Evolutionary conservation across 2,797 vertebrate genomes (phyloP).

Genomic region (Enteromius thamalakanensis): DNA sequence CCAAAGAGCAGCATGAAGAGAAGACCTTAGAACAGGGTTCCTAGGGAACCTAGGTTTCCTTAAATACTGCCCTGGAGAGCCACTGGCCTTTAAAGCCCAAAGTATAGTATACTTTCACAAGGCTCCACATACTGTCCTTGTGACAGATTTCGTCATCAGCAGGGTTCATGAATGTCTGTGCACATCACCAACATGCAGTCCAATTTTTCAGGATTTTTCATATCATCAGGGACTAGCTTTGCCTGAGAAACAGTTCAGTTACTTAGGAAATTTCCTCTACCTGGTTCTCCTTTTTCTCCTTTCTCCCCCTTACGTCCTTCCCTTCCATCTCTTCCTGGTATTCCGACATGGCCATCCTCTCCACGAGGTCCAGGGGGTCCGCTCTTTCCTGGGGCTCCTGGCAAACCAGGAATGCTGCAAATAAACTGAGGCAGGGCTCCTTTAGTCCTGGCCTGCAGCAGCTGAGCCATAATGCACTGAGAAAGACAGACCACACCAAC

Average conservation of each 20-base stretch:
- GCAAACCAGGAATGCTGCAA: constrained; percentile 90
- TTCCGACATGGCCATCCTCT: constrained; percentile 87
- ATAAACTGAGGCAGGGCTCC: constrained; percentile 84
- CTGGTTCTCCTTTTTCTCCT: constrained; percentile 91
- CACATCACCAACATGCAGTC: no score
- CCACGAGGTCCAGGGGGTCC: constrained; percentile 83
- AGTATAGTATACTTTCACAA: no score
- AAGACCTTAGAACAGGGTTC: not conserved
- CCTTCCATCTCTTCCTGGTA: constrained; percentile 96
- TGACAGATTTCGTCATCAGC: no score
- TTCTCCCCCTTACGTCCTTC: constrained; percentile 95
- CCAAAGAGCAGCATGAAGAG: not conserved
- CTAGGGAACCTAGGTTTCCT: no score
- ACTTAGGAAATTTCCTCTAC: constrained; percentile 70
- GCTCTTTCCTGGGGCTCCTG: constrained; percentile 83
- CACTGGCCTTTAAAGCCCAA: not conserved
- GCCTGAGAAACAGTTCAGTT: not conserved
- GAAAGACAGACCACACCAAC: constrained; percentile 85
- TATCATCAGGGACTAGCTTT: not conserved
- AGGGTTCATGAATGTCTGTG: no score
- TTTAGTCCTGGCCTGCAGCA: constrained; percentile 81
- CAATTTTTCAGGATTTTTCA: not conserved
- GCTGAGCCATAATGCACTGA: constrained; percentile 84
- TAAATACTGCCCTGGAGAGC: not conserved
- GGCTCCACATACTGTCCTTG: no score